These are phyloP conservation scores for Lycia hirtaria DNA, from an alignment of 2,888 invertebrate genomes.

Conservation along the genomic window DNA sequence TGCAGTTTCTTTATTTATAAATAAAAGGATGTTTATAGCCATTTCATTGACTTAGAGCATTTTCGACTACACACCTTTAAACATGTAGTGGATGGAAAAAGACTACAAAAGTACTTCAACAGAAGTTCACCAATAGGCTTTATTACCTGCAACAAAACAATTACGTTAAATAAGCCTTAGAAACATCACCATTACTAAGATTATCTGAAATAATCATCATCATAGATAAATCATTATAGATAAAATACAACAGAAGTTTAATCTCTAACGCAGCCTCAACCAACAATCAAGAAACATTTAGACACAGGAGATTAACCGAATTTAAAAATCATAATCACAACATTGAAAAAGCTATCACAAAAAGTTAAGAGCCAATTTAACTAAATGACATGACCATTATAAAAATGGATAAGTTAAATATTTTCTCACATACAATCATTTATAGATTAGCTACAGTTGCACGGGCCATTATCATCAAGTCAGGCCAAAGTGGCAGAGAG, in stretches of 20 bases:
- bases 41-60: too few species aligned
- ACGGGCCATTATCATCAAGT: constrained; percentile 32
- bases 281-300: constrained; percentile 4
- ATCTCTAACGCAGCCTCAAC: background rate
- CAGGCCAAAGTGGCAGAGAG: constrained; percentile 12
- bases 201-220: too few species aligned
- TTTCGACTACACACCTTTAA: too few species aligned
- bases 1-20: too few species aligned
- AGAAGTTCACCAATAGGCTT: background rate
- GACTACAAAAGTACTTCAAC: background rate
- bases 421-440: constrained; percentile 40
- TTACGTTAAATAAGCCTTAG: background rate
- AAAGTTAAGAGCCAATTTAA: constrained; percentile 20
- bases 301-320: constrained; percentile 10
- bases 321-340: constrained; percentile 8
- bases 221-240: too few species aligned
- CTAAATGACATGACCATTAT: constrained; percentile 20
- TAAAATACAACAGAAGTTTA: too few species aligned
- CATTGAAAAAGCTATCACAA: background rate
- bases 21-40: too few species aligned
- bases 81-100: too few species aligned
- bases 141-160: background rate
- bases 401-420: constrained; percentile 35
- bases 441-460: constrained; percentile 38
- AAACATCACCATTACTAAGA: background rate